These are phyloP conservation scores for Barypeithes pellucidus DNA, from an alignment of 2,888 invertebrate species.

Conservation along the genomic window DNA sequence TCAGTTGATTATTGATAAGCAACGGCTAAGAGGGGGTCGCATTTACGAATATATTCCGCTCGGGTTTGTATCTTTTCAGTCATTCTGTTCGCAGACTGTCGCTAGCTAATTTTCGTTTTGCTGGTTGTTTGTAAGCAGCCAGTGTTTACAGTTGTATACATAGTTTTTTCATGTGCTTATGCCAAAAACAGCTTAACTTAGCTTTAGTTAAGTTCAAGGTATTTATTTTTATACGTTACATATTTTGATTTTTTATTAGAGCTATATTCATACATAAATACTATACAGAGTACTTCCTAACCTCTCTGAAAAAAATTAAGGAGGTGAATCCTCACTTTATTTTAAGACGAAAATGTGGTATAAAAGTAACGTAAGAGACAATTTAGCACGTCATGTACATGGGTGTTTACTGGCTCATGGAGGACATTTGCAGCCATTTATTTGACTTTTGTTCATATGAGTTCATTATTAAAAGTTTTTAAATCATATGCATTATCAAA, in stretches of 20 bases:
- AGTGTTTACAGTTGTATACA: slow-evolving; percentile 9
- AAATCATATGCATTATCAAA: too few species aligned
- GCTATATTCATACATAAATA: too few species aligned
- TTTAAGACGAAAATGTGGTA: too few species aligned
- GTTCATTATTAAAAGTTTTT: too few species aligned
- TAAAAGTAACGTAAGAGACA: too few species aligned
- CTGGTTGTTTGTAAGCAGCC: slow-evolving; percentile 38
- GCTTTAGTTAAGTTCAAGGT: slow-evolving; percentile 42
- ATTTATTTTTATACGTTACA: not conserved
- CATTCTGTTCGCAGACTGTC: not conserved
- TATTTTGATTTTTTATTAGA: not conserved
- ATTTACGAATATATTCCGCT: not conserved
- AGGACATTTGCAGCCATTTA: too few species aligned
- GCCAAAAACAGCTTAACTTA: slow-evolving; percentile 32
- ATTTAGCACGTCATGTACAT: too few species aligned
- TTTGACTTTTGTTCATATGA: too few species aligned
- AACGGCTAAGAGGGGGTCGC: not conserved
- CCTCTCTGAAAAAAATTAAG: too few species aligned
- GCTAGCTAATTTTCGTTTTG: slow-evolving; percentile 10
- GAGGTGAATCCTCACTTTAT: too few species aligned
- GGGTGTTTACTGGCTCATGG: too few species aligned
- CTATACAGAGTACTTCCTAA: too few species aligned
- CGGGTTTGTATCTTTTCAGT: slow-evolving; percentile 1
- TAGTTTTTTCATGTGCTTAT: slow-evolving; percentile 38
- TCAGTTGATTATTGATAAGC: slow-evolving; percentile 6